Percentiles rank a stretch among this genome's conserved stretches.
phyloP scores from a whole-genome alignment of 2,113 vertebrate genomes.

The Pelecanus crispus region DNA sequence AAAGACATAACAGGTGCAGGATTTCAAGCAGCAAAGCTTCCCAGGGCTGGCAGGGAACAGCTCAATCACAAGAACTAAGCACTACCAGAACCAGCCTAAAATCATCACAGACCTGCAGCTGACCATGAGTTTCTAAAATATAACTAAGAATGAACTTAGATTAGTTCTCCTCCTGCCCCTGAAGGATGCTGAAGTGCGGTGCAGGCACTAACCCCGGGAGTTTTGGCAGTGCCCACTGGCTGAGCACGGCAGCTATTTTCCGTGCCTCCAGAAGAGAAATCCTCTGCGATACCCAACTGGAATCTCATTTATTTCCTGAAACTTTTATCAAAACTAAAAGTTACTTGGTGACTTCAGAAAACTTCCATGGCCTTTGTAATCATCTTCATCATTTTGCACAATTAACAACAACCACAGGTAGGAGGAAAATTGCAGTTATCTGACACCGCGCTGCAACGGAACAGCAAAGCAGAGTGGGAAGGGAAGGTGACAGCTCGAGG shows the following conservation, averaged over 20 bases:
- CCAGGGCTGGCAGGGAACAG: neutral
- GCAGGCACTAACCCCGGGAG: neutral
- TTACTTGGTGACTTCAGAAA: neutral
- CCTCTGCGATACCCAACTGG: neutral
- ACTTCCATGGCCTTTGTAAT: neutral
- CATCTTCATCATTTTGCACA: neutral
- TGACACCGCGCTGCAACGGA: fast-evolving
- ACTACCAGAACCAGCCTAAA: neutral
- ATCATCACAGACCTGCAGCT: neutral
- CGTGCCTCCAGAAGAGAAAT: neutral
- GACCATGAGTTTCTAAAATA: neutral
- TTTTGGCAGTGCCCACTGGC: fast-evolving
- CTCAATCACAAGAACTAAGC: neutral
- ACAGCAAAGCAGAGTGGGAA: neutral
- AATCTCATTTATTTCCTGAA: neutral
- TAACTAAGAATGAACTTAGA: neutral
- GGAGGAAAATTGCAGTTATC: neutral
- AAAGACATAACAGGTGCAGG: neutral
- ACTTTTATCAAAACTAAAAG: neutral
- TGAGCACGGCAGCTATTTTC: neutral
- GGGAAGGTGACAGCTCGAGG: neutral
- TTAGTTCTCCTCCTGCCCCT: neutral
- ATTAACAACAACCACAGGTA: fast-evolving
- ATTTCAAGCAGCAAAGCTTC: neutral
- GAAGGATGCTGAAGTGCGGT: fast-evolving